A percentile compares a stretch with the other conserved stretches of the same genome.
Conservation (phyloP, 2,113 vertebrate genomes). For the Paratilapia polleni region DNA sequence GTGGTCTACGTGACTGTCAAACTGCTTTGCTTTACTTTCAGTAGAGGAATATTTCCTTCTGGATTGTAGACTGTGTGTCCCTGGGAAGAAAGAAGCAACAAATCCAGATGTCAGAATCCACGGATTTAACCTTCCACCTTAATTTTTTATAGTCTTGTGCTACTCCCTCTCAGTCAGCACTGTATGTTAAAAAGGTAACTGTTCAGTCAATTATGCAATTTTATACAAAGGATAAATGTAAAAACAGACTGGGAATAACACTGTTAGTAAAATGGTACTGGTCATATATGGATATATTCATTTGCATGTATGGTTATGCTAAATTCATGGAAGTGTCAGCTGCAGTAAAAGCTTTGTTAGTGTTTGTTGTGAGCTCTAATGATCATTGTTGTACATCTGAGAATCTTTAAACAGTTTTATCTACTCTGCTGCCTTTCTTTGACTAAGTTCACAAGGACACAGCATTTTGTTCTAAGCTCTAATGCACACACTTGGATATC, state of each 20-base stretch:
- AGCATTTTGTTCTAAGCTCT: neutral
- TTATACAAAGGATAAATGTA: constrained; percentile 16
- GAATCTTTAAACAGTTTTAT: too few species aligned
- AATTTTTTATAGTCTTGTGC: neutral
- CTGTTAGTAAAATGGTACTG: neutral
- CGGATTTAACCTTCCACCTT: neutral
- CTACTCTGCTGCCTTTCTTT: neutral
- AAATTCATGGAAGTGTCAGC: neutral
- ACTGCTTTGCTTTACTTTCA: neutral
- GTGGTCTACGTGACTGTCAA: neutral
- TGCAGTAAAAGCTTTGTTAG: neutral
- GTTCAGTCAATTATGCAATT: constrained; percentile 48
- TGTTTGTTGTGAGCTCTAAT: neutral
- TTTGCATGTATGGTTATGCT: constrained; percentile 37
- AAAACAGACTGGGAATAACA: neutral
- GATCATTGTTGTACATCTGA: too few species aligned
- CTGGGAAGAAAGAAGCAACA: neutral
- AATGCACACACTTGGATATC: neutral
- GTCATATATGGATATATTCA: neutral
- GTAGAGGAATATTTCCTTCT: neutral
- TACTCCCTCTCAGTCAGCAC: constrained; percentile 36
- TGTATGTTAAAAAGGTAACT: neutral
- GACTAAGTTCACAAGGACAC: neutral
- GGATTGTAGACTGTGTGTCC: neutral
- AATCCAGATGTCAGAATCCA: constrained; percentile 26